phyloP scores from a whole-genome alignment of 2,113 vertebrate species.

The Cinclus cinclus region DNA sequence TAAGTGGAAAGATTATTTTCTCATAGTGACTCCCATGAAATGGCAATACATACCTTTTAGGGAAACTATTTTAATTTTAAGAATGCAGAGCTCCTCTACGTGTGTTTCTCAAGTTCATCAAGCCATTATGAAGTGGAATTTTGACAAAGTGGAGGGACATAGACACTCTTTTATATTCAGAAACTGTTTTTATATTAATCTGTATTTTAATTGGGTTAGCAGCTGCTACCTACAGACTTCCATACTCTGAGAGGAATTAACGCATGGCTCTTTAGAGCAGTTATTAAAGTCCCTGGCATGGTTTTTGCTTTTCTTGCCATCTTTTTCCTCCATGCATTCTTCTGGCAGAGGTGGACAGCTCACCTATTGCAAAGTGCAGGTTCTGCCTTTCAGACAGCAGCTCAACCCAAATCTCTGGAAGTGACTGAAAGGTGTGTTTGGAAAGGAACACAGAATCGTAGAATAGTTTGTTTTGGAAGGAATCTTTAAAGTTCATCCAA shows the following conservation, averaged over 20 bases:
- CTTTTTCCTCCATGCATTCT: not conserved
- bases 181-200: slow-evolving; percentile 77
- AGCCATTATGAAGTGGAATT: slow-evolving; percentile 75
- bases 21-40: slow-evolving; percentile 73
- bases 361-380: not conserved
- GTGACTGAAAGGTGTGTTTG: not conserved
- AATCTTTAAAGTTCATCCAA: not conserved
- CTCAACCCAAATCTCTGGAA: not conserved
- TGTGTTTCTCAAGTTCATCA: slow-evolving; percentile 79
- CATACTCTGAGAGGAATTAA: slow-evolving; percentile 65
- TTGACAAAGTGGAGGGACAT: slow-evolving; percentile 70
- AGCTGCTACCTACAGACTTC: slow-evolving; percentile 73
- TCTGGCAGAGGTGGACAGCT: not conserved
- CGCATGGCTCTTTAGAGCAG: not conserved
- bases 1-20: slow-evolving; percentile 78
- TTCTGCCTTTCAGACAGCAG: not conserved
- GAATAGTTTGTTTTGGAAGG: not conserved
- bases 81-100: slow-evolving; percentile 72
- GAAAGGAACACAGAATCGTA: not conserved
- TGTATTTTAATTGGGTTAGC: slow-evolving; percentile 77
- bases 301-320: slow-evolving; percentile 18
- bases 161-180: slow-evolving; percentile 69
- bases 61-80: slow-evolving; percentile 80
- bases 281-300: slow-evolving; percentile 53
- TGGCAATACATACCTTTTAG: slow-evolving; percentile 81